phyloP scores from a whole-genome alignment of 2,888 invertebrate species.

The Colostygia pectinataria region DNA sequence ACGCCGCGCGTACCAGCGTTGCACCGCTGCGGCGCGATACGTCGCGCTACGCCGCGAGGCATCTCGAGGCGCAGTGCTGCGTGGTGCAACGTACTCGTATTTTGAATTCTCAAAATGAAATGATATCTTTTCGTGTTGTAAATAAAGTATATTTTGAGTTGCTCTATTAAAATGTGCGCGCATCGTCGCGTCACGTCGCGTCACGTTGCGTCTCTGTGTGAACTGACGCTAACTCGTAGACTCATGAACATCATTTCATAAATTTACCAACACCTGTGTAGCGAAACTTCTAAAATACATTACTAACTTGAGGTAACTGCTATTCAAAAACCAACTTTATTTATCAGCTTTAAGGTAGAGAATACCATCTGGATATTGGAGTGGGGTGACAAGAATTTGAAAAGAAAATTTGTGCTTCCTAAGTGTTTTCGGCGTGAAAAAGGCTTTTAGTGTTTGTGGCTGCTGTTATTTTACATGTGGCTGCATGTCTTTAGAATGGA shows the following conservation, averaged over 20 bases:
- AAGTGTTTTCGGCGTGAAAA: constrained; percentile 19
- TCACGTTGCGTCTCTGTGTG: no score
- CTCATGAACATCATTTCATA: constrained; percentile 32
- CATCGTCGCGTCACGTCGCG: no score
- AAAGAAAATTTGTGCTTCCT: constrained; percentile 29
- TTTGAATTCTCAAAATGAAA: no score
- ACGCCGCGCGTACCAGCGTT: no score
- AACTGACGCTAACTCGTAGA: no score
- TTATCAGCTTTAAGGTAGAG: background rate
- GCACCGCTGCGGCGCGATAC: no score
- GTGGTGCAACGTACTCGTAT: no score
- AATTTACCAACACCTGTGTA: constrained; percentile 32
- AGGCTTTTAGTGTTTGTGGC: constrained; percentile 8
- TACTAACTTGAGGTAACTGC: background rate
- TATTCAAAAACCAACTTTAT: constrained; percentile 2
- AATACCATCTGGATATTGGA: background rate
- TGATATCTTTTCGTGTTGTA: no score
- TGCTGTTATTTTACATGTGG: constrained; percentile 4
- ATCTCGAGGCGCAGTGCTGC: no score
- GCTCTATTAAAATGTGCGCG: no score
- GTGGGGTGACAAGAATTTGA: constrained; percentile 29
- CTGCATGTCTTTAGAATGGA: background rate
- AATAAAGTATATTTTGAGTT: no score
- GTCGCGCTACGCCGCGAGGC: background rate
- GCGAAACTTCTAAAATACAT: constrained; percentile 17